Conservation (phyloP, 2,888 invertebrate species). For the Drosophila planitibia region DNA sequence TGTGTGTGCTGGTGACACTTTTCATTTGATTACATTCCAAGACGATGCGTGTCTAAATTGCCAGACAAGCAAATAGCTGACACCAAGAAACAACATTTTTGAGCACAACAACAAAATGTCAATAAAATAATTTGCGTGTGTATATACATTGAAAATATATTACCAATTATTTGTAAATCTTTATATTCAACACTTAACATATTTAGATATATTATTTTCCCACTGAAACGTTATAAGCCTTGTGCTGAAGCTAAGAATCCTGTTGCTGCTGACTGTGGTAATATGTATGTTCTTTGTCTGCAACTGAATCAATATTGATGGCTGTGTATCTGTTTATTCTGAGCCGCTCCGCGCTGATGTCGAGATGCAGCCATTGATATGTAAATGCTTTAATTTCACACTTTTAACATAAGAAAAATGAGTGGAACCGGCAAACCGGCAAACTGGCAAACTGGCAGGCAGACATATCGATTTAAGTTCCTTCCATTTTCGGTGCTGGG, state of each 20-base stretch:
- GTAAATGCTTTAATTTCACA: constrained; percentile 68
- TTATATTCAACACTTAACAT: background rate
- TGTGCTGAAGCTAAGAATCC: too few species aligned
- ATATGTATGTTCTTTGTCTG: constrained; percentile 21
- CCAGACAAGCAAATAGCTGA: constrained; percentile 30
- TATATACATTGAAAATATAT: background rate
- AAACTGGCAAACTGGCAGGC: background rate
- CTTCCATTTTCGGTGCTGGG: background rate
- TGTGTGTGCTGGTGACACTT: constrained; percentile 58
- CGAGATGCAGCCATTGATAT: constrained; percentile 57
- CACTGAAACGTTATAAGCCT: background rate
- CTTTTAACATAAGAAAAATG: constrained; percentile 54
- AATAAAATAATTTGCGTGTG: background rate
- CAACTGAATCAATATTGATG: constrained; percentile 29
- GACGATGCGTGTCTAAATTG: constrained; percentile 19
- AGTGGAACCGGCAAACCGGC: constrained; percentile 18
- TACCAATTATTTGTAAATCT: background rate
- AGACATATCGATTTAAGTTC: constrained; percentile 33
- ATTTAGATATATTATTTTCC: background rate
- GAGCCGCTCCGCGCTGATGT: constrained; percentile 11
- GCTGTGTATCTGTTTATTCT: constrained; percentile 34
- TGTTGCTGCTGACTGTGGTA: background rate
- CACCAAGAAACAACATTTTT: background rate
- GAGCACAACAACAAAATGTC: background rate
- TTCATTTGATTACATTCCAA: constrained; percentile 62